Evolutionary conservation across 2,888 invertebrate species (phyloP), one percentile per base, ranked within the genome.

Genomic region (Adela reaumurella): DNA sequence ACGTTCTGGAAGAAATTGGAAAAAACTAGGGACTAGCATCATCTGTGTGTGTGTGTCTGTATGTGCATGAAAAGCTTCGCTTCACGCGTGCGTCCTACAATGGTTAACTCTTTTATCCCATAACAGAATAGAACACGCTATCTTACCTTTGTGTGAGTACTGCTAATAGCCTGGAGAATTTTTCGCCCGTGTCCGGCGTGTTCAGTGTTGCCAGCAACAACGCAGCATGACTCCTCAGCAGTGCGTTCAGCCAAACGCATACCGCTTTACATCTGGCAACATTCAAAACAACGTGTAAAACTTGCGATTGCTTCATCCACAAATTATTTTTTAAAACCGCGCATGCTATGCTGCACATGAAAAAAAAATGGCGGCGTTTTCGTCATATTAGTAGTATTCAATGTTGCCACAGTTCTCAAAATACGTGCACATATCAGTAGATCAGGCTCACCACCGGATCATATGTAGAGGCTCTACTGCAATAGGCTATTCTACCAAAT

Each of bases 161-260:
- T 1, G 74, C 70, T 1, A 74, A 62, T 1, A 79, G 57, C 0
- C 62, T 63, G 0, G 67, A 59, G 35, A 77, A 64, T 0, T 66
- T 63, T 8, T 65, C 61, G 0, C 63, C 56, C 0, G 62, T 52
- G 0, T 47, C 45, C 10, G 20, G 51, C 0, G 63, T 53, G 52
- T 53, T 53, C 49, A 60, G 53, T 0, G 67, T 59, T 0, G 74
- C 74, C 1, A 78, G 61, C 1, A 80, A 57, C 3, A 72, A 47
- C 0, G 77, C 74, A 0, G 73, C 59, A 57, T 77, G 77, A 1
- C 63, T 55, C 0, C 62, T 59, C 14, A 76, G 55, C 1, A 67
- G 53, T 0, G 78, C 74, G 0, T 54, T 44, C 17, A 67, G 51
- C 80, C 79, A 80, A n/a, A 71, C 69, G 41, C 72, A 73, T 0